Conservation (phyloP, 2,113 vertebrate species). For the Oostethus manadensis region DNA sequence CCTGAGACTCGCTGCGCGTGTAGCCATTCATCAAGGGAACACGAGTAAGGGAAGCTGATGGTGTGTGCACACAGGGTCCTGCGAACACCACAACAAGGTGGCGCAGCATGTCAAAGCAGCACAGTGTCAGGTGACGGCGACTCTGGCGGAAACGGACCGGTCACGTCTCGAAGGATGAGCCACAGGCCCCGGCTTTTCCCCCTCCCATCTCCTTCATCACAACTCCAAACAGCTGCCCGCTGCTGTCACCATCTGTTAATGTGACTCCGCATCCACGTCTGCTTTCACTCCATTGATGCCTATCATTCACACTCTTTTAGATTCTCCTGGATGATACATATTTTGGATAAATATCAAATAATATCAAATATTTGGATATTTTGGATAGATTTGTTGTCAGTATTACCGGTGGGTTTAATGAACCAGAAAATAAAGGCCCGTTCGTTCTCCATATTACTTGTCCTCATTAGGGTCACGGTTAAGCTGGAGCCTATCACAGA, state of each 20-base stretch:
- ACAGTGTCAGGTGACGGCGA: conserved; percentile 77
- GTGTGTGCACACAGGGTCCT: conserved; percentile 70
- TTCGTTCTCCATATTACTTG: too few species aligned
- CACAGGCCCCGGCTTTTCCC: conserved; percentile 71
- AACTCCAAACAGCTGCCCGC: conserved; percentile 55
- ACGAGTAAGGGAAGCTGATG: conserved; percentile 75
- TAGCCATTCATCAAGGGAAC: conserved; percentile 72
- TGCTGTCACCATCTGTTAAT: conserved; percentile 54
- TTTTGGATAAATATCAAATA: too few species aligned
- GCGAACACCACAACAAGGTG: conserved; percentile 77
- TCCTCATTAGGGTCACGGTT: too few species aligned
- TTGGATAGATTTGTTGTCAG: too few species aligned
- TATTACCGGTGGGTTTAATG: too few species aligned
- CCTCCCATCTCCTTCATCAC: conserved; percentile 43
- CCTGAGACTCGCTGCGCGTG: conserved; percentile 68
- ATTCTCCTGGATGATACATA: neutral
- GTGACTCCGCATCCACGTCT: conserved; percentile 47
- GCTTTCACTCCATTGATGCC: conserved; percentile 27
- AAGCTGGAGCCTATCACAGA: too few species aligned
- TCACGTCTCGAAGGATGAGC: conserved; percentile 82
- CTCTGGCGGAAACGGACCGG: conserved; percentile 82
- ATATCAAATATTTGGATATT: too few species aligned
- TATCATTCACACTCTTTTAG: conserved; percentile 22
- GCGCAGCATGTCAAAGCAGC: conserved; percentile 83
- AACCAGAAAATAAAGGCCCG: too few species aligned